These are phyloP conservation scores for Hyposoter didymator DNA, from an alignment of 2,888 invertebrate species.

Conservation along the genomic window DNA sequence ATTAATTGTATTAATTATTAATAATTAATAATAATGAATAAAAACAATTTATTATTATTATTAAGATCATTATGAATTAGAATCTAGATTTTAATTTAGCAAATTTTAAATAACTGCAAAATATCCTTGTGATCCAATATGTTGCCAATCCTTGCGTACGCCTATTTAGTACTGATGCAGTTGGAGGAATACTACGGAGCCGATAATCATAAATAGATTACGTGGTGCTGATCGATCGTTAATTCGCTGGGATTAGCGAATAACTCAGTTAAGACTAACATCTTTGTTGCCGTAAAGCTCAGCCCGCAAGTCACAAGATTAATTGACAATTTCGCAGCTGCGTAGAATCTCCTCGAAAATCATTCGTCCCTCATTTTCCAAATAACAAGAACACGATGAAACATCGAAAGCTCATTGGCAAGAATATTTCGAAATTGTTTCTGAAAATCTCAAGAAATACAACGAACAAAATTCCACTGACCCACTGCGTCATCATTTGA, in stretches of 20 bases:
- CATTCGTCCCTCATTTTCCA: neutral
- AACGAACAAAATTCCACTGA: neutral
- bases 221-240: constrained; percentile 52
- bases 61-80: too few relatives aligned
- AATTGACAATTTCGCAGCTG: constrained; percentile 35
- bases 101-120: neutral
- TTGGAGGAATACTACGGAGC: constrained; percentile 24
- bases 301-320: constrained; percentile 6
- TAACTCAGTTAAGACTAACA: constrained; percentile 47
- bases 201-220: constrained; percentile 52
- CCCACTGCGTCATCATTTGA: neutral
- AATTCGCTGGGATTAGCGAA: constrained; percentile 55
- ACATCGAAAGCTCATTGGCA: neutral
- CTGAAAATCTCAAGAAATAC: too few relatives aligned
- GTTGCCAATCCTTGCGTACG: neutral
- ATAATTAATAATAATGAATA: too few relatives aligned
- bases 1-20: too few relatives aligned
- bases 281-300: constrained; percentile 7
- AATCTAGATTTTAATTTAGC: neutral
- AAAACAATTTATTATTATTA: too few relatives aligned
- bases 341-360: constrained; percentile 21
- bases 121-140: neutral
- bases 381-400: neutral
- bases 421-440: neutral
- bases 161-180: constrained; percentile 9